Conservation (phyloP, 2,113 vertebrate genomes). For the Caretta caretta region DNA sequence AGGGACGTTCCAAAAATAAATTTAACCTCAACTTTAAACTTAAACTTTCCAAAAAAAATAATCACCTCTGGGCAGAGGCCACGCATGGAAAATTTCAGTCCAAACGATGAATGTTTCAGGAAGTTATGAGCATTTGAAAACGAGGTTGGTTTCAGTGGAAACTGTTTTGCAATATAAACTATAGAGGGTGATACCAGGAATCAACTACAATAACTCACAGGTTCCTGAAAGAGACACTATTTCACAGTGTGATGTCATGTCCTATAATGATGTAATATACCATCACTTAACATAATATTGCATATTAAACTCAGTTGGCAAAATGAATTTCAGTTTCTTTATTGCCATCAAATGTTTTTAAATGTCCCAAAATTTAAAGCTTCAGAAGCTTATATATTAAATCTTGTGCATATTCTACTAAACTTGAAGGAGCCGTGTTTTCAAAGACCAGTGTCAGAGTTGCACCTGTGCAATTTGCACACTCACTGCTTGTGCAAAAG, state of each 20-base stretch:
- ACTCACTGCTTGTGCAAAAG: conserved; percentile 13
- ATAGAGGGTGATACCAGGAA: conserved; percentile 22
- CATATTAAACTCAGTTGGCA: conserved; percentile 57
- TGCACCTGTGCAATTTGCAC: background rate
- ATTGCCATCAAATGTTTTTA: conserved; percentile 56
- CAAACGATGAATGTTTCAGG: background rate
- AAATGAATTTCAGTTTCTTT: conserved; percentile 61
- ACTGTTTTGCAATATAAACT: background rate
- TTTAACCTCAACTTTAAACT: background rate
- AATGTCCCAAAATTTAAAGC: conserved; percentile 49
- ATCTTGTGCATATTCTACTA: background rate
- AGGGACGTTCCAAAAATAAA: background rate
- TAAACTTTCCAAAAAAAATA: conserved; percentile 12
- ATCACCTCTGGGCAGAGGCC: background rate
- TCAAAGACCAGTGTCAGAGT: background rate
- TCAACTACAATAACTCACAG: background rate
- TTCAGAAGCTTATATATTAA: conserved; percentile 44
- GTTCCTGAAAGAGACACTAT: conserved; percentile 35
- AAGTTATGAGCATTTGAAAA: conserved; percentile 32
- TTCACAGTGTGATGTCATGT: conserved; percentile 34
- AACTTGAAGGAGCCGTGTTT: background rate
- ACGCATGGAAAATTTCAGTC: background rate
- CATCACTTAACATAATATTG: conserved; percentile 57
- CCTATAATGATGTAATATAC: conserved; percentile 52
- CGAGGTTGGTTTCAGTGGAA: conserved; percentile 24